Evolutionary conservation across 92 coral and sea anemone species (phyloP).

Genomic region (Micromussa lordhowensis): DNA sequence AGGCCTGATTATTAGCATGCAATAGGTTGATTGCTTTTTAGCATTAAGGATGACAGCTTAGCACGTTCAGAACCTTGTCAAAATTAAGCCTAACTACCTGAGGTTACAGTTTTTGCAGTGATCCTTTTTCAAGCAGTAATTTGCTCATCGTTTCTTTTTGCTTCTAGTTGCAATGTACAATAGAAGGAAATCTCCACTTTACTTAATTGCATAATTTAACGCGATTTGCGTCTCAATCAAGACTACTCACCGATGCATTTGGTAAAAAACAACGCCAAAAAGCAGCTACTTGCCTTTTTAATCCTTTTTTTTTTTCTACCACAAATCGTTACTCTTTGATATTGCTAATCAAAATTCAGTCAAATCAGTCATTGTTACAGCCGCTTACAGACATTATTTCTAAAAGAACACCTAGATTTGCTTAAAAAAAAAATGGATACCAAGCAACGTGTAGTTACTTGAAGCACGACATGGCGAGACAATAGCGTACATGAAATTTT

Average conservation of each 20-base stretch:
- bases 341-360: not conserved
- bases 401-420: not conserved
- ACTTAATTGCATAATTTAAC: conserved; percentile 5
- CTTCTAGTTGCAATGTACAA: not conserved
- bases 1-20: not conserved
- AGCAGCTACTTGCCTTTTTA: not conserved
- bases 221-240: not conserved
- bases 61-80: not conserved
- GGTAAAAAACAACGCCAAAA: not conserved
- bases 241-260: not conserved
- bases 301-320: not conserved
- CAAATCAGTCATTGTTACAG: not conserved
- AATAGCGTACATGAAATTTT: not conserved
- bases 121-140: not conserved
- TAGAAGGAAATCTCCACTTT: conserved; percentile 4
- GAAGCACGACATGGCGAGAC: not conserved
- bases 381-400: not conserved
- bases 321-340: not conserved
- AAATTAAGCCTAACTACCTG: not conserved
- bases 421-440: not conserved
- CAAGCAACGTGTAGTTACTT: not conserved
- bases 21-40: not conserved
- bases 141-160: not conserved
- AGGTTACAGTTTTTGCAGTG: not conserved
- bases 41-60: not conserved